Base-by-base conservation (phyloP, 1,140 invertebrate genomes). In the Acyrthosiphon pisum region DNA sequence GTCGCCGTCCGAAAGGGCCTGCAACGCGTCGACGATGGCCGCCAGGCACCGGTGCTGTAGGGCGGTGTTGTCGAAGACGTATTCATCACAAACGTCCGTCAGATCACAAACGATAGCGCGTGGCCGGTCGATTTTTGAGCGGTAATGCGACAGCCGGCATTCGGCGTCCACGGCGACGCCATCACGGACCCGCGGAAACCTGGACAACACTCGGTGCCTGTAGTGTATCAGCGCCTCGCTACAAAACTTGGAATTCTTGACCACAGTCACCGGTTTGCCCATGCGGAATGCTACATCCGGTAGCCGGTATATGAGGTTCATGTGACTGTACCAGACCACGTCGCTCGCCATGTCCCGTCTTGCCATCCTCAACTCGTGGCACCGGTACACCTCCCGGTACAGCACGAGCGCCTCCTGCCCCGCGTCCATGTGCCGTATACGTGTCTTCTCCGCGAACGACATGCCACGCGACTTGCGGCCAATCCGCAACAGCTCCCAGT, bases 371-470 rank as follows among this genome's bases (percentile, higher is more conserved):
- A 48, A 14, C 2, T 56, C 46, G 14, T 30, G 9, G 9, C 68
- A 84, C 22, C 1, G 30, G 26, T 26, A 1, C 0, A 93, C 18
- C 20, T 93, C 91, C 26, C 2, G 91, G 3, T 86, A 93, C 81
- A 93, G 18, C 35, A 37, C 7, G 2, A 3, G 35, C n/a, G 91
- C 91, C 30, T 86, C 50, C 11, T 56, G 68, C 6, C 30, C n/a
- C 48, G 30, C 7, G 35, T 84, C 48, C 76, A 53, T 26, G 6
- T 56, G 6, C 7, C 91, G 91, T 7, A 81, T 35, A 0, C 81
- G 91, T 18, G 41, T 8, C 37, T 53, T 86, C 37, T 93, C 91
- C 0, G 91, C n/a, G 18, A 86, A 93, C 23, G 91, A 93, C 37
- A 48, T 0, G 37, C 76, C 23, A 6, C 37, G 56, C 23, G 50